Base-by-base conservation (phyloP, 2,113 vertebrate species). In the Apodemus speciosus region DNA sequence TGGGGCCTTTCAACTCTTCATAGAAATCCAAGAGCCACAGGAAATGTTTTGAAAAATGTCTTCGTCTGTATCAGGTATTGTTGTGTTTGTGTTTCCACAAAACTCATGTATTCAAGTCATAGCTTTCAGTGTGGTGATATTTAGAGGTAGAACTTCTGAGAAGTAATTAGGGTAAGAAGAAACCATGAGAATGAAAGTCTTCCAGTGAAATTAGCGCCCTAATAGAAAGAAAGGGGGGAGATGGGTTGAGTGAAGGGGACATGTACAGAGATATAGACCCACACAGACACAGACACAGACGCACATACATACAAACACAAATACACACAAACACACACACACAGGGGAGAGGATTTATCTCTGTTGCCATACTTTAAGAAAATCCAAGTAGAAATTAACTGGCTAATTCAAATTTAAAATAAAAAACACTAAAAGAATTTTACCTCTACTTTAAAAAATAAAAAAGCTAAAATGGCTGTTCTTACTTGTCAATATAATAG, bases 361-460 rank as follows among this genome's bases (percentile, higher is more conserved):
- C 40, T 14, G 60, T 3, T 14, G 27, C 1, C 9, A 71, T 2
- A 3, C 23, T 40, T 43, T 58, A 13, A 21, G 51, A 85, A 85
- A 80, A 53, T 10, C 11, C 66, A 90, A 6, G 2, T 64, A 84
- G 68, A 53, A 35, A 94, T n/a, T n/a, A 25, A 71, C 2, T n/a
- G n/a, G n/a, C 27, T 80, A 91, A 75, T 14, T 92, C 10, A 56
- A 5, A 89, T 72, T 91, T 87, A 81, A 90, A 73, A 72, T 72
- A 64, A 75, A 93, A 84, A 46, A 83, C 49, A 7, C 16, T 90
- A 79, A 92, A 89, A 0, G 8, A 15, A 94, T 75, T 18, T 30
- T 80, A 38, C 7, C 0, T 68, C 58, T 27, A 88, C 9, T 16
- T 92, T 32, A 71, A 81, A n/a, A n/a, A n/a, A n/a, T n/a, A 83